A percentile compares a stretch with the other conserved stretches of the same genome.
Conservation (phyloP, 2,113 vertebrate genomes). For the Nothobranchius kuhntae region DNA sequence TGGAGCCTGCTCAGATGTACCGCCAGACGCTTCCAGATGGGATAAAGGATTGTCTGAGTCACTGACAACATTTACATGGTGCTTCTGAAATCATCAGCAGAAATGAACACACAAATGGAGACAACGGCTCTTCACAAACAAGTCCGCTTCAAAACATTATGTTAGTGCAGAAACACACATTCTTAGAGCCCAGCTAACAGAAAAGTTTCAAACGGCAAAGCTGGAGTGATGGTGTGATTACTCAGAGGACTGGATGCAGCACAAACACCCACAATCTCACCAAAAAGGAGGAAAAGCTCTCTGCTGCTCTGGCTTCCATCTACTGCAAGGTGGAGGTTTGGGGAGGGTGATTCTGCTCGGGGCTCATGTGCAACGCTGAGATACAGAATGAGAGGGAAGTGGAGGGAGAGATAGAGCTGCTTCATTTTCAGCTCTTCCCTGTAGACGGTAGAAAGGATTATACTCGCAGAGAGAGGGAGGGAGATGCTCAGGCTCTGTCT, state of each 20-base stretch:
- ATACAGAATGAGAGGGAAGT: conserved; percentile 65
- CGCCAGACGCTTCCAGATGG: conserved; percentile 58
- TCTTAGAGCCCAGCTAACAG: conserved; percentile 28
- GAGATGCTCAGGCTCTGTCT: conserved; percentile 51
- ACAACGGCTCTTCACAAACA: conserved; percentile 19
- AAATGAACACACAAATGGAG: conserved; percentile 15
- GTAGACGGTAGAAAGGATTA: conserved; percentile 73
- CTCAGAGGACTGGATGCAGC: conserved; percentile 46
- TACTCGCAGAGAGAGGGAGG: conserved; percentile 39
- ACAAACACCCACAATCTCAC: neutral
- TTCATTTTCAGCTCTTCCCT: conserved; percentile 73
- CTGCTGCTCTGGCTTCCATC: conserved; percentile 57
- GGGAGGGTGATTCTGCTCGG: conserved; percentile 52
- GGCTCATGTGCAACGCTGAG: conserved; percentile 71
- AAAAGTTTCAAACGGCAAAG: conserved; percentile 14
- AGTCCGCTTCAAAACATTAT: neutral
- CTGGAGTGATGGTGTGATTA: conserved; percentile 25
- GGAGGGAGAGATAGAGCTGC: conserved; percentile 61
- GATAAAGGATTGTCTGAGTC: conserved; percentile 50
- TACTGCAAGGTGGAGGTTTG: conserved; percentile 56
- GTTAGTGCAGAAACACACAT: neutral
- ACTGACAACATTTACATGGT: conserved; percentile 55
- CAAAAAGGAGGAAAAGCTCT: conserved; percentile 39
- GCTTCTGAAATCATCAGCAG: conserved; percentile 26
- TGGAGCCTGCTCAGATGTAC: conserved; percentile 4